Evolutionary conservation across 2,797 vertebrate species (phyloP), one percentile per base, ranked within the genome.

Genomic region (Chloroceryle inda): DNA sequence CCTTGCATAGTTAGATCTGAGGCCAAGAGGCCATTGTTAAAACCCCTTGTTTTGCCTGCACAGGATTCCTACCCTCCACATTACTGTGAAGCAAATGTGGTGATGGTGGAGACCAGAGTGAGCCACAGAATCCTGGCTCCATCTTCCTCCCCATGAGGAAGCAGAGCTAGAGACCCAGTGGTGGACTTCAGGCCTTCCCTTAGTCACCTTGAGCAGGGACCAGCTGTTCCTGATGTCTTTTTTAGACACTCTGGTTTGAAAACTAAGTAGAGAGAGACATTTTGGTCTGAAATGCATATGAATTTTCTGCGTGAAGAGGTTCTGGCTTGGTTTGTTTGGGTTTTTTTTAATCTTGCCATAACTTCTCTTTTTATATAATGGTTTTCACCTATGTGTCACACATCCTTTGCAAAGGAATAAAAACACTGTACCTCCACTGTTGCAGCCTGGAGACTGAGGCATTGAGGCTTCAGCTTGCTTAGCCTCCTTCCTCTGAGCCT

Each of bases 241-340:
- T 24, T 22, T 3, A 86, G 56, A 31, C 13, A 8, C 12, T 73
- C 22, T 3, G 2, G 31, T 40, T 66, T 38, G 29, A 91, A 85
- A 80, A 58, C 52, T 35, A 69, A 42, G 5, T n/a, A 11, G 47
- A 66, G 42, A 75, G n/a, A 69, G 6, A 19, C 13, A 24, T 53
- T 92, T 73, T 49, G 85, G 5, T 68, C 26, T 89, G 58, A 94
- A 78, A 45, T 56, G 20, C 11, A 0, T 33, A 7, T 53, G 37
- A 42, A 56, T 82, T 85, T 89, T 89, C 24, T 92, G 40, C 71
- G 31, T 69, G 53, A 71, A 66, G 64, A 78, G 29, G 42, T 81
- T 86, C 85, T 37, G 12, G 0, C 5, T 40, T 40, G 38, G 38
- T 38, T 38, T 38, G 38, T 38, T 15, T 40, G 13, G 13, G 15